These are phyloP conservation scores for Cladopsammia gracilis DNA, from an alignment of 64 coral and sea anemone genomes.

Conservation along the genomic window DNA sequence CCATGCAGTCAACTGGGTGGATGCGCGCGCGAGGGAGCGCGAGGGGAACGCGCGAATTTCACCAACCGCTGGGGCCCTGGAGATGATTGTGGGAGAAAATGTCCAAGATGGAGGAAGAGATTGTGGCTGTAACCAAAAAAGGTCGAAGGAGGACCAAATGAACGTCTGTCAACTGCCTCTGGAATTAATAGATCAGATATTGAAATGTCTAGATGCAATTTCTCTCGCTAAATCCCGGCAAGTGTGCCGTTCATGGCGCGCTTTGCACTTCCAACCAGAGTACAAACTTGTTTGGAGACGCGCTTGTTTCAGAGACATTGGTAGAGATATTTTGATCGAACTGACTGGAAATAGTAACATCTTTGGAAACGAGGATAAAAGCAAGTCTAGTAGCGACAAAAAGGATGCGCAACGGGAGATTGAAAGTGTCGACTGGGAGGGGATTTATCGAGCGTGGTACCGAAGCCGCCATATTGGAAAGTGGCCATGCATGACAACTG, in stretches of 20 bases:
- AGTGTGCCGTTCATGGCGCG: conserved; percentile 85
- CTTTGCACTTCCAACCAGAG: conserved; percentile 63
- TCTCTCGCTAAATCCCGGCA: conserved; percentile 80
- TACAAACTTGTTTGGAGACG: conserved; percentile 74
- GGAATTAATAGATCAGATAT: conserved; percentile 79
- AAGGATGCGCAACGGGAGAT: not conserved
- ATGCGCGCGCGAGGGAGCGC: too few species aligned
- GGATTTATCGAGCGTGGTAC: conserved; percentile 81
- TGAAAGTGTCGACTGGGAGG: conserved; percentile 38
- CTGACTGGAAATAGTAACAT: conserved; percentile 46
- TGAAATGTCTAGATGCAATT: conserved; percentile 79
- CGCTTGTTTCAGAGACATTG: conserved; percentile 75
- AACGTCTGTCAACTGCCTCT: conserved; percentile 56
- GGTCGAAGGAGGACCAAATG: not conserved
- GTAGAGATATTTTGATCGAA: conserved; percentile 64
- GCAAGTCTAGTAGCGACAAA: not conserved
- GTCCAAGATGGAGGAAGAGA: not conserved
- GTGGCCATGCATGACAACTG: conserved; percentile 64
- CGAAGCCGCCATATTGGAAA: conserved; percentile 73
- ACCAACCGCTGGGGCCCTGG: not conserved
- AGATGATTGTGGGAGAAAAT: not conserved
- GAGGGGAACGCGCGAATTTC: too few species aligned
- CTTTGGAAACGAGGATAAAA: not conserved
- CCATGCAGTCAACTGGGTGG: too few species aligned
- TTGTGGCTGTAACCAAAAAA: not conserved